Evolutionary conservation across 2,888 invertebrate genomes (phyloP).

Genomic region (Calameuta filiformis): DNA sequence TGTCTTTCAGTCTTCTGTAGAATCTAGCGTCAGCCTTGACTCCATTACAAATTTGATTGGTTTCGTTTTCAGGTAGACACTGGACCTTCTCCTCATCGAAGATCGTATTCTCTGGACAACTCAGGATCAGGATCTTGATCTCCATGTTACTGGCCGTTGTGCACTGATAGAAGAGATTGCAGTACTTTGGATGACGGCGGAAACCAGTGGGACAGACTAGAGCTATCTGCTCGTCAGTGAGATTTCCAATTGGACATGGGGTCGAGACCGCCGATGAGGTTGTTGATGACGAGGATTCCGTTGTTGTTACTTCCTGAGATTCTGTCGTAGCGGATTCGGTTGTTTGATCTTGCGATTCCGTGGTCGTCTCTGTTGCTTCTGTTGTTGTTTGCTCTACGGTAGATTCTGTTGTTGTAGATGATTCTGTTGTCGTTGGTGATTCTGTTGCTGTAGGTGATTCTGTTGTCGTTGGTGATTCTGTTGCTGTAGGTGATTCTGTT

Average conservation of each 20-base stretch:
- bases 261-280: conserved; percentile 25
- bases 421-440: conserved; percentile 24
- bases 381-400: conserved; percentile 37
- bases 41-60: conserved; percentile 70
- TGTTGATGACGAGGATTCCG: conserved; percentile 38
- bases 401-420: conserved; percentile 12
- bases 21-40: conserved; percentile 70
- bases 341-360: conserved; percentile 23
- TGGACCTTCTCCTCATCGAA: conserved; percentile 80
- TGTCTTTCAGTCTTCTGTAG: conserved; percentile 69
- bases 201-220: conserved; percentile 87
- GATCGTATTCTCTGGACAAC: conserved; percentile 81
- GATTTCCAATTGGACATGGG: conserved; percentile 61
- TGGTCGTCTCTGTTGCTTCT: conserved; percentile 25
- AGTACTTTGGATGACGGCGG: conserved; percentile 83
- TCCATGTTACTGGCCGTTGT: conserved; percentile 76
- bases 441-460: conserved; percentile 21
- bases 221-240: conserved; percentile 77
- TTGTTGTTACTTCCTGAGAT: conserved; percentile 21
- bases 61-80: conserved; percentile 75
- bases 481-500: conserved; percentile 22
- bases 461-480: conserved; percentile 18
- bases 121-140: conserved; percentile 78
- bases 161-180: conserved; percentile 87
- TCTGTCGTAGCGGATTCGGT: conserved; percentile 24